A percentile compares a stretch with the other conserved stretches of the same genome.
phyloP scores from a whole-genome alignment of 2,888 invertebrate species.

The Hirtodrosophila duncani region DNA sequence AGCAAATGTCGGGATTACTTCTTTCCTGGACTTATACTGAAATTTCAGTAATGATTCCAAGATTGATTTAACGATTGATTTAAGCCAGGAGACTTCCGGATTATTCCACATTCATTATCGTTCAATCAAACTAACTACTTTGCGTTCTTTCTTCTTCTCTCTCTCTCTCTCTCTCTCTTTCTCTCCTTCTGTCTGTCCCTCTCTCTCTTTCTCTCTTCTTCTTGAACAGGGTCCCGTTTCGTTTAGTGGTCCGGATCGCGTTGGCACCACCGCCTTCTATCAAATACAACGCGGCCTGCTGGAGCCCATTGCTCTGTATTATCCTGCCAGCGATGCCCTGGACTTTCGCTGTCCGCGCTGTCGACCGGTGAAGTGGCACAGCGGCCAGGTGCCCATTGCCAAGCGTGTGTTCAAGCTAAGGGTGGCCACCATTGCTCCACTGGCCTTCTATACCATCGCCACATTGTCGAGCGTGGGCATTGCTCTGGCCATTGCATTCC shows the following conservation, averaged over 20 bases:
- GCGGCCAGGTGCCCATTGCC: slow-evolving; percentile 89
- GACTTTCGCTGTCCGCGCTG: slow-evolving; percentile 86
- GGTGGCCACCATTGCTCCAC: slow-evolving; percentile 87
- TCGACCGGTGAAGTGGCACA: slow-evolving; percentile 84
- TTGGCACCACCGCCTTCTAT: slow-evolving; percentile 91
- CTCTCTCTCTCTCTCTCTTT: too few relatives aligned
- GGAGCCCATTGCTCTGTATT: slow-evolving; percentile 85
- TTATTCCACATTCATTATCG: too few relatives aligned
- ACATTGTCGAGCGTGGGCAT: slow-evolving; percentile 87
- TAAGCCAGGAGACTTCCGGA: too few relatives aligned
- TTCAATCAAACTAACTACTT: too few relatives aligned
- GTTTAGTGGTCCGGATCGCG: slow-evolving; percentile 92
- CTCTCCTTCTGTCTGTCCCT: too few relatives aligned
- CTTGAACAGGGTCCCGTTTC: slow-evolving; percentile 91
- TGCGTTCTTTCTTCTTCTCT: too few relatives aligned
- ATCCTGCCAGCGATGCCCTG: slow-evolving; percentile 82
- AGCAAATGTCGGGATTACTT: too few relatives aligned
- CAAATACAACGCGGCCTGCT: slow-evolving; percentile 91
- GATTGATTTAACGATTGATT: too few relatives aligned
- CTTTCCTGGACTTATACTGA: too few relatives aligned
- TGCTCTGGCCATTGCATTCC: slow-evolving; percentile 85
- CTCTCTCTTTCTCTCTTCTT: not conserved
- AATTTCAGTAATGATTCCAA: too few relatives aligned
- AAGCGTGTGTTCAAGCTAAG: slow-evolving; percentile 86
- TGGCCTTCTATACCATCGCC: slow-evolving; percentile 86